phyloP scores from a whole-genome alignment of 2,797 vertebrate genomes.

The Sebastes baramenuke region DNA sequence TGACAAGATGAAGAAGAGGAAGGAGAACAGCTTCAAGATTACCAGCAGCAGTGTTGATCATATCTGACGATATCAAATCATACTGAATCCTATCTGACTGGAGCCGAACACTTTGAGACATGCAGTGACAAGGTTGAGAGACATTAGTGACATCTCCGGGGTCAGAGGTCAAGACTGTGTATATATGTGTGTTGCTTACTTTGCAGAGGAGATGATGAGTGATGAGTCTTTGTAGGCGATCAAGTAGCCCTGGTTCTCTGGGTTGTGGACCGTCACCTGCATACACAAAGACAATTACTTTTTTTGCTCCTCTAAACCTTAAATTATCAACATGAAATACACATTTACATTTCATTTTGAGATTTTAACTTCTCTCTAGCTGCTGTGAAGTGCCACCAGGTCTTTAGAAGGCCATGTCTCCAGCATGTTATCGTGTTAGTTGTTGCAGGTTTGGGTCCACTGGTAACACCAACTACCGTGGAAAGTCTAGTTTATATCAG shows the following conservation, averaged over 20 bases:
- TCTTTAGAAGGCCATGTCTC: no score
- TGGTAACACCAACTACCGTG: no score
- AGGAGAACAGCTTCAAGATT: neutral
- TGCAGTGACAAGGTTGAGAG: neutral
- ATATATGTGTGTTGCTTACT: constrained; percentile 81
- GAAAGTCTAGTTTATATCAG: no score
- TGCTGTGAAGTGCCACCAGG: no score
- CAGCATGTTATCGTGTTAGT: no score
- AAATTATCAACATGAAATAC: neutral
- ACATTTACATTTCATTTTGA: neutral
- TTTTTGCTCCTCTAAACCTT: no score
- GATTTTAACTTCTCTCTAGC: neutral
- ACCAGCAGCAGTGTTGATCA: neutral
- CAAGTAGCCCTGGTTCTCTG: constrained; percentile 97
- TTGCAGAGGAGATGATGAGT: constrained; percentile 94
- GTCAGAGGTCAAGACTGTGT: neutral
- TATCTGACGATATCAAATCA: neutral
- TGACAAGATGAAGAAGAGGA: neutral
- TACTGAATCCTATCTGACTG: neutral
- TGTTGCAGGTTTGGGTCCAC: no score
- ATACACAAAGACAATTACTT: neutral
- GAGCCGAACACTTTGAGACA: neutral
- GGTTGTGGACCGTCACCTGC: constrained; percentile 95
- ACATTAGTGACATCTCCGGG: neutral
- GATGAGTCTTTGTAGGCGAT: constrained; percentile 98